phyloP scores from a whole-genome alignment of 2,888 invertebrate species.

The Oithona nana region DNA sequence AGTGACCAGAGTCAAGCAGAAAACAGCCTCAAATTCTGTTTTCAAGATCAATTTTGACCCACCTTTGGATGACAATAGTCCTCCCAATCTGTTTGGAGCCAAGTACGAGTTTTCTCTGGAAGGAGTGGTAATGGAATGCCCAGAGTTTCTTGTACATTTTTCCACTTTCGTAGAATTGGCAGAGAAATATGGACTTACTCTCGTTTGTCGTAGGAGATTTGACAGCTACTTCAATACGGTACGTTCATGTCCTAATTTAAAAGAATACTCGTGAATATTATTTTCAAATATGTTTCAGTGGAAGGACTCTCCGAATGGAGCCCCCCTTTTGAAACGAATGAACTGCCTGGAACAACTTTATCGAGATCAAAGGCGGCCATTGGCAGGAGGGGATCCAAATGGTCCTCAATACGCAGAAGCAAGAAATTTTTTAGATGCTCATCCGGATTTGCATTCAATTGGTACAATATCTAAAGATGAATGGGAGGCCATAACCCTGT shows the following conservation, averaged over 20 bases:
- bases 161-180: conserved; percentile 50
- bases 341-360: conserved; percentile 62
- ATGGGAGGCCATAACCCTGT: conserved; percentile 77
- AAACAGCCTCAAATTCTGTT: conserved; percentile 53
- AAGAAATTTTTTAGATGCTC: conserved; percentile 25
- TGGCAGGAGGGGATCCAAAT: conserved; percentile 40
- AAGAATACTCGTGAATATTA: not conserved
- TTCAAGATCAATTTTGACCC: conserved; percentile 44
- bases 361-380: conserved; percentile 34
- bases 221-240: conserved; percentile 32
- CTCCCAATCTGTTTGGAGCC: conserved; percentile 66
- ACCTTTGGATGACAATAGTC: conserved; percentile 27
- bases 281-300: conserved; percentile 18
- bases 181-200: conserved; percentile 31
- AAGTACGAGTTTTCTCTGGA: conserved; percentile 89
- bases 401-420: conserved; percentile 54
- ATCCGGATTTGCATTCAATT: conserved; percentile 29
- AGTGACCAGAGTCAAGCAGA: conserved; percentile 24
- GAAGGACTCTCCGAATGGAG: conserved; percentile 30
- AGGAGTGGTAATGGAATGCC: conserved; percentile 88
- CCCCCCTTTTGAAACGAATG: conserved; percentile 49
- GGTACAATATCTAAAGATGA: conserved; percentile 73
- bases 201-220: conserved; percentile 39
- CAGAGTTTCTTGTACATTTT: conserved; percentile 91
- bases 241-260: not conserved